Conservation (phyloP, 2,888 invertebrate species). For the Carcina quercana region DNA sequence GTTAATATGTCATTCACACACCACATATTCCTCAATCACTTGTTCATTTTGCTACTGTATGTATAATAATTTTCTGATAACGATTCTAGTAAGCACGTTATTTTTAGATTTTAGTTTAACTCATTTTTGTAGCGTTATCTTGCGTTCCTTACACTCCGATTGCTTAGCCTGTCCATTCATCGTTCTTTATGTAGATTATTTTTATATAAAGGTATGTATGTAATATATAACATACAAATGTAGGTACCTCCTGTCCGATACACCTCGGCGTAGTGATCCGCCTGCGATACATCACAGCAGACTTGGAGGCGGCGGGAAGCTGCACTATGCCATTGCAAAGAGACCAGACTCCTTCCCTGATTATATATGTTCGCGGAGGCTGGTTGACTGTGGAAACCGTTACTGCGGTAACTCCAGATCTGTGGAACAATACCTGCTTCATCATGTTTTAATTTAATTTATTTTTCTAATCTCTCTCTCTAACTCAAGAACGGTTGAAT, state of each 20-base stretch:
- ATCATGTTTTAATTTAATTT: no score
- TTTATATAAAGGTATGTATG: no score
- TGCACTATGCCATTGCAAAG: conserved; percentile 52
- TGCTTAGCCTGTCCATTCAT: no score
- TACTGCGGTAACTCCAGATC: conserved; percentile 45
- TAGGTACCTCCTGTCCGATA: conserved; percentile 52
- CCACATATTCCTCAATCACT: neutral
- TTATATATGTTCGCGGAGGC: conserved; percentile 39
- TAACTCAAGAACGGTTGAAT: no score
- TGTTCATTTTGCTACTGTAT: neutral
- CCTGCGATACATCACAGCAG: conserved; percentile 28
- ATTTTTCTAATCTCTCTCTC: no score
- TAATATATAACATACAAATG: neutral
- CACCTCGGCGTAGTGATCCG: conserved; percentile 39
- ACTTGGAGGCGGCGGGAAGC: conserved; percentile 17
- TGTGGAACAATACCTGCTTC: no score
- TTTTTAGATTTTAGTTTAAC: no score
- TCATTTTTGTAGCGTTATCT: neutral
- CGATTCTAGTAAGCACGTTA: no score
- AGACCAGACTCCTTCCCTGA: conserved; percentile 50
- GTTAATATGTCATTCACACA: no score
- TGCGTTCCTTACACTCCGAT: no score
- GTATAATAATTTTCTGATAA: no score
- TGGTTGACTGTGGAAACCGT: conserved; percentile 37
- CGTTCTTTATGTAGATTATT: no score